phyloP scores from a whole-genome alignment of 1,140 invertebrate genomes.

The Danaus melanippus region DNA sequence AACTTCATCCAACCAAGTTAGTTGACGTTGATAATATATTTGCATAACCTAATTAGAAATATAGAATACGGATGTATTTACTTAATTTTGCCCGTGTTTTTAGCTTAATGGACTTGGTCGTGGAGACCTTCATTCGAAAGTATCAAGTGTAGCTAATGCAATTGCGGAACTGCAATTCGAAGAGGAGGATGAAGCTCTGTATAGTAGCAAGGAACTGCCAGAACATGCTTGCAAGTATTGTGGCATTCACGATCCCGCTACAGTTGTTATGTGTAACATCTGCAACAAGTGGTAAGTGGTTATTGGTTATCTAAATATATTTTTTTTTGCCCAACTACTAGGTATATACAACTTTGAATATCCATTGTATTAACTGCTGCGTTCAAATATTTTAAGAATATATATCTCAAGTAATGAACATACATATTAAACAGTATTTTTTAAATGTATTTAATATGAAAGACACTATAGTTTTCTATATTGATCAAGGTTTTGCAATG shows the following conservation, averaged over 20 bases:
- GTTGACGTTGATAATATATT: conserved; percentile 26
- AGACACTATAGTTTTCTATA: conserved; percentile 1
- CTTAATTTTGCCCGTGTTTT: conserved; percentile 31
- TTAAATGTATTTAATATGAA: background rate
- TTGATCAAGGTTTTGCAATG: conserved; percentile 90
- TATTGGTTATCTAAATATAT: background rate
- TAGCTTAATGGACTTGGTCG: conserved; percentile 79
- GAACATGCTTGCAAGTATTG: conserved; percentile 98
- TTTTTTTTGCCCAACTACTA: no score
- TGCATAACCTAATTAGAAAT: conserved; percentile 44
- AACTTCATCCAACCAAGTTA: conserved; percentile 63
- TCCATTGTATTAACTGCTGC: no score
- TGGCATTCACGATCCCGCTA: conserved; percentile 97
- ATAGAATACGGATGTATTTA: conserved; percentile 19
- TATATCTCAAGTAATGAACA: no score
- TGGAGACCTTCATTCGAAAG: conserved; percentile 76
- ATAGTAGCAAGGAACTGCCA: conserved; percentile 90
- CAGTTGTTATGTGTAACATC: conserved; percentile 97
- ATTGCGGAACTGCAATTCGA: conserved; percentile 90
- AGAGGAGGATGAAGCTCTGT: conserved; percentile 90
- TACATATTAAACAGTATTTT: background rate
- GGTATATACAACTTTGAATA: no score
- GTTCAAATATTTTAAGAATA: no score
- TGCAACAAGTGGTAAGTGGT: conserved; percentile 93
- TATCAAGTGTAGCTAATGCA: conserved; percentile 80